phyloP scores from a whole-genome alignment of 2,113 vertebrate species.

The Lasiurus borealis region DNA sequence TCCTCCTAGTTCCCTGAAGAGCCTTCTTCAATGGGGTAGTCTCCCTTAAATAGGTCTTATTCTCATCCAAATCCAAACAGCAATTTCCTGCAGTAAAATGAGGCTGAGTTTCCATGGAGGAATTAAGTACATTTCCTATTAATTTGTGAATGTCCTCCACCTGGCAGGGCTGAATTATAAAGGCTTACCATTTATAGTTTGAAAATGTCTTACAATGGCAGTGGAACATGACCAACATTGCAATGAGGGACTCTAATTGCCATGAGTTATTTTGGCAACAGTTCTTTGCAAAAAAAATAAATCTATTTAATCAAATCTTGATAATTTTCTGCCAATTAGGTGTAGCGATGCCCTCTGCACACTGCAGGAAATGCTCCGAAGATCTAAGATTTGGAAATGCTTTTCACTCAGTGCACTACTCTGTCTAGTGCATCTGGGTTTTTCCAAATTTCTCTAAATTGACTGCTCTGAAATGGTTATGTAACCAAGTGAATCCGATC shows the following conservation, averaged over 20 bases:
- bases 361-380: background rate
- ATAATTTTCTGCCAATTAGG: background rate
- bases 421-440: background rate
- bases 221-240: background rate
- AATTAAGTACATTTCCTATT: slow-evolving; percentile 8
- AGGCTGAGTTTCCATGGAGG: background rate
- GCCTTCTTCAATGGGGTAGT: background rate
- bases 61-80: slow-evolving; percentile 35
- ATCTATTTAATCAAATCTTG: background rate
- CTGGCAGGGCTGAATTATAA: background rate
- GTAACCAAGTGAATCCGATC: background rate
- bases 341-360: background rate
- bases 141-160: background rate
- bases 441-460: background rate
- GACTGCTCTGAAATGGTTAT: background rate
- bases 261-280: slow-evolving; percentile 27
- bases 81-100: slow-evolving; percentile 27
- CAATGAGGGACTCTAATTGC: background rate
- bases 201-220: background rate
- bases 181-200: background rate
- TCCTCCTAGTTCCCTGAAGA: background rate
- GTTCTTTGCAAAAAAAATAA: slow-evolving; percentile 8
- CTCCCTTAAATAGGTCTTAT: background rate
- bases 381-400: background rate
- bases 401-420: background rate